These are phyloP conservation scores for Halcyon smyrnensis DNA, from an alignment of 2,797 vertebrate species.

Conservation along the genomic window DNA sequence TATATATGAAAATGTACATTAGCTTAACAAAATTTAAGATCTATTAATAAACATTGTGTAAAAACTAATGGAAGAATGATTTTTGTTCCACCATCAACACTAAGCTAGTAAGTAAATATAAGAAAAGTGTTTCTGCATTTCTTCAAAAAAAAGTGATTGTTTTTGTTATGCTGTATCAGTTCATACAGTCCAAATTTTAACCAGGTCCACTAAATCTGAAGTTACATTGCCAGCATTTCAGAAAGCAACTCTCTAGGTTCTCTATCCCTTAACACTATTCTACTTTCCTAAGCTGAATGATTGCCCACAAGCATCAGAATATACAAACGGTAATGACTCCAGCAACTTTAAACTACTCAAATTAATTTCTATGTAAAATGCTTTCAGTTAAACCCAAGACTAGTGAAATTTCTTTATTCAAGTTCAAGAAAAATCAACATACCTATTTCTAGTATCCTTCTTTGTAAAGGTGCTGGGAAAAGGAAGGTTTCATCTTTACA, in stretches of 20 bases:
- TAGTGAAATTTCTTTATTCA: neutral
- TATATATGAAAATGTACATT: neutral
- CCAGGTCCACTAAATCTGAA: neutral
- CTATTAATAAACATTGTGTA: neutral
- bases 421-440: neutral
- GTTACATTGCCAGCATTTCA: neutral
- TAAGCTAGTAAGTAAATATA: neutral
- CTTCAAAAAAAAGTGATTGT: neutral
- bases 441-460: slow-evolving; percentile 92
- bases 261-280: neutral
- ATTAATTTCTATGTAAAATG: neutral
- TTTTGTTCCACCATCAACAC: neutral
- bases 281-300: neutral
- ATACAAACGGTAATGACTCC: neutral
- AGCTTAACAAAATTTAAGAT: neutral
- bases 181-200: neutral
- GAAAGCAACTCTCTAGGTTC: neutral
- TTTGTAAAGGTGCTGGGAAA: slow-evolving; percentile 85
- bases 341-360: neutral
- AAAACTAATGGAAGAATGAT: neutral
- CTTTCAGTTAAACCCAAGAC: neutral
- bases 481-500: slow-evolving; percentile 95
- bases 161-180: neutral
- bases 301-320: neutral
- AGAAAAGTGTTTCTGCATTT: neutral